phyloP scores from a whole-genome alignment of 2,113 vertebrate species.

The Hassar affinis region DNA sequence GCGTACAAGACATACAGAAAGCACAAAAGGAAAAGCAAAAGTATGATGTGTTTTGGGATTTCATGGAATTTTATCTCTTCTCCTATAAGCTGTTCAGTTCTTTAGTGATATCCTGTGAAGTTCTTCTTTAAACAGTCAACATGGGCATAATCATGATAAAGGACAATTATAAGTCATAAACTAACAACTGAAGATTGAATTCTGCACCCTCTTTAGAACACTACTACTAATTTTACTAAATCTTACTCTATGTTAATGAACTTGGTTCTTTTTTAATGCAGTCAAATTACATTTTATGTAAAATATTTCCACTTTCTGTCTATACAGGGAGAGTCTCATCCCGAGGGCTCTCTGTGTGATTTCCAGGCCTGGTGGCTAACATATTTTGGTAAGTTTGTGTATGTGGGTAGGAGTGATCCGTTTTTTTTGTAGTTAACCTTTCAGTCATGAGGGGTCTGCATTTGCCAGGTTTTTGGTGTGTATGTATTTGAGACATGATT shows the following conservation, averaged over 20 bases:
- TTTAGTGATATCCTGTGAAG: not conserved
- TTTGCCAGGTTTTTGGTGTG: not conserved
- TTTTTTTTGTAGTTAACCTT: not conserved
- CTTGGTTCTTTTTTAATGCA: not conserved
- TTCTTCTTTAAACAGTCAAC: not conserved
- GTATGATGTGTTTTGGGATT: not conserved
- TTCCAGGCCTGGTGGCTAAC: slow-evolving; percentile 83
- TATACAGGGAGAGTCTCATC: slow-evolving; percentile 70
- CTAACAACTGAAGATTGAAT: not conserved
- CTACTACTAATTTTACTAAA: not conserved
- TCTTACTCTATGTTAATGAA: not conserved
- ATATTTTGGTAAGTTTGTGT: slow-evolving; percentile 76
- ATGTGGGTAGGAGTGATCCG: not conserved
- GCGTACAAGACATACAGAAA: not conserved
- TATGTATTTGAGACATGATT: not conserved
- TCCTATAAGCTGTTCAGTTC: not conserved
- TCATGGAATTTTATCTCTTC: not conserved
- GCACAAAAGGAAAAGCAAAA: not conserved
- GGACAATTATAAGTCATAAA: not conserved
- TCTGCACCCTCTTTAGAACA: not conserved
- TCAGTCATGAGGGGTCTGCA: not conserved
- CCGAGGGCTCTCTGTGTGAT: slow-evolving; percentile 71
- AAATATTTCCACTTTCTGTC: not conserved
- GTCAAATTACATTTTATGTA: not conserved
- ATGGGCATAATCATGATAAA: not conserved